phyloP scores from a whole-genome alignment of 2,113 vertebrate genomes.

The Oreochromis niloticus region DNA sequence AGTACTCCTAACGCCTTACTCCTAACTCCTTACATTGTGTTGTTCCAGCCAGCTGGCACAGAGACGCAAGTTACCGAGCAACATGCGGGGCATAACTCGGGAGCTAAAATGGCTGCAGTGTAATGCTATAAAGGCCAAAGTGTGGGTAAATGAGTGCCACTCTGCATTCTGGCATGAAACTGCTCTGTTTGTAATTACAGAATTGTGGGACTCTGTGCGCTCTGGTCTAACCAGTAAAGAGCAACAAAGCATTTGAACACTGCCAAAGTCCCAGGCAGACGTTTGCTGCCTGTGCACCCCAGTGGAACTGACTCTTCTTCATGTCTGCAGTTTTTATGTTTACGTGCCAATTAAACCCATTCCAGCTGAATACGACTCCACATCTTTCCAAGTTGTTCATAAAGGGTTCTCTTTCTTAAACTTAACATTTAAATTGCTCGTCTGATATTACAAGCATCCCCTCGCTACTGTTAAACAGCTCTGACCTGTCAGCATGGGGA shows the following conservation, averaged over 20 bases:
- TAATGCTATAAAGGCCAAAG: conserved; percentile 26
- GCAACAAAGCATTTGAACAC: conserved; percentile 4
- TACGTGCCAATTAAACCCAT: not conserved
- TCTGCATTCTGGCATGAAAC: conserved; percentile 22
- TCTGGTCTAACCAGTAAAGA: conserved; percentile 4
- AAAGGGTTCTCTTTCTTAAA: not conserved
- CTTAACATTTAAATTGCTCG: not conserved
- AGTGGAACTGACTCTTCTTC: not conserved
- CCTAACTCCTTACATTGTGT: not conserved
- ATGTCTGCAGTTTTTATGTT: not conserved
- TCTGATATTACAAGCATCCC: not conserved
- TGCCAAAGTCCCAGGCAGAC: conserved; percentile 16
- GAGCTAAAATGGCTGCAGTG: conserved; percentile 15
- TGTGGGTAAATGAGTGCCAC: conserved; percentile 27
- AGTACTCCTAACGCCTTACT: too few relatives aligned
- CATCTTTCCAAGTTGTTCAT: not conserved
- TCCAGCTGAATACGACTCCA: not conserved
- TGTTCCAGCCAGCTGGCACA: conserved; percentile 31
- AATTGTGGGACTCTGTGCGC: conserved; percentile 1
- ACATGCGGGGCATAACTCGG: conserved; percentile 24
- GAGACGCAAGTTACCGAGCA: conserved; percentile 35
- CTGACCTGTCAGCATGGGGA: not conserved
- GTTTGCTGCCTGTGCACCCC: not conserved
- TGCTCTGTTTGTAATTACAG: conserved; percentile 40
- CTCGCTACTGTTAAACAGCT: not conserved